phyloP scores from a whole-genome alignment of 2,113 vertebrate species.

The Mormoops blainvillei region DNA sequence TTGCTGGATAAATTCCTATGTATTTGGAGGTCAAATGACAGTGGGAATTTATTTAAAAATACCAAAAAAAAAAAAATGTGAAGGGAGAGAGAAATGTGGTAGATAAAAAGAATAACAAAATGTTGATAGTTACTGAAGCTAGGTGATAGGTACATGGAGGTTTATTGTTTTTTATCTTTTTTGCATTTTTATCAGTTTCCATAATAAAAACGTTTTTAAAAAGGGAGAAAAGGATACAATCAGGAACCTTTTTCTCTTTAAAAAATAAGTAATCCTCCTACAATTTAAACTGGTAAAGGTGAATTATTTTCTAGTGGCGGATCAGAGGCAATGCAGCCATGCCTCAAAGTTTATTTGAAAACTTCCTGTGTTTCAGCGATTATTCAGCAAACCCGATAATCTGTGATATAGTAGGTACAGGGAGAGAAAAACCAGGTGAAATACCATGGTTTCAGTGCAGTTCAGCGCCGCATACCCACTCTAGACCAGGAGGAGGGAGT shows the following conservation, averaged over 20 bases:
- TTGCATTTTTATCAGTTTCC: not conserved
- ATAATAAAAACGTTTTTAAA: conserved; percentile 7
- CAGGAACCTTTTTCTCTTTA: not conserved
- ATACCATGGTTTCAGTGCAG: not conserved
- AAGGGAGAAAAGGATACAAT: not conserved
- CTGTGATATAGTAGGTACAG: not conserved
- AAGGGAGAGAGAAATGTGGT: not conserved
- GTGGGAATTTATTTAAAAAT: conserved; percentile 9
- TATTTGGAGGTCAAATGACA: not conserved
- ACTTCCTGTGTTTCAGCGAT: not conserved
- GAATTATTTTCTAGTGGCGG: not conserved
- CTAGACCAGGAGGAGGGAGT: not conserved
- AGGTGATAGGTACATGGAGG: not conserved
- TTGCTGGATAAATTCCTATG: not conserved
- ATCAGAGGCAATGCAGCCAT: not conserved
- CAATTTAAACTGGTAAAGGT: not conserved
- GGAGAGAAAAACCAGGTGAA: not conserved
- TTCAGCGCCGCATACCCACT: not conserved
- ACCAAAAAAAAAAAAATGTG: not conserved
- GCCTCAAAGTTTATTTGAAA: conserved; percentile 33
- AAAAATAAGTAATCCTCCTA: not conserved
- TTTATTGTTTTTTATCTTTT: not conserved
- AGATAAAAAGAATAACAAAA: not conserved
- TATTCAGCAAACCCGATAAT: not conserved
- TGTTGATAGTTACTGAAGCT: not conserved